A percentile compares a stretch with the other conserved stretches of the same genome.
phyloP scores from a whole-genome alignment of 2,888 invertebrate genomes.

The Desoria tigrina region DNA sequence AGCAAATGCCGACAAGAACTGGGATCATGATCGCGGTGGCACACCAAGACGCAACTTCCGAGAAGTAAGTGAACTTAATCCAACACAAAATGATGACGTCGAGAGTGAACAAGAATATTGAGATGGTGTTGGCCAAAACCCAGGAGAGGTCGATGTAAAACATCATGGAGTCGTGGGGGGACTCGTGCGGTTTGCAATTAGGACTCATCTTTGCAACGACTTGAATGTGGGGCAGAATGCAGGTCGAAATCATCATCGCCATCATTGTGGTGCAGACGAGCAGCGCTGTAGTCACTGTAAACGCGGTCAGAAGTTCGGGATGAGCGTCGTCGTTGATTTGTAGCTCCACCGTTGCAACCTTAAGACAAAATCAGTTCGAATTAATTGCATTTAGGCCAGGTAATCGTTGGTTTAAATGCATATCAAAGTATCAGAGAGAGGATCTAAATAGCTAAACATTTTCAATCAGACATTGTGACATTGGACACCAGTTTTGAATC shows the following conservation, averaged over 20 bases:
- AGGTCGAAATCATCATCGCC: conserved; percentile 52
- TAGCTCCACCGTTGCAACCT: conserved; percentile 52
- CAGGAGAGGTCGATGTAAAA: conserved; percentile 50
- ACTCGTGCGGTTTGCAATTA: conserved; percentile 35
- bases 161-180: conserved; percentile 50
- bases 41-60: conserved; percentile 34
- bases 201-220: conserved; percentile 44
- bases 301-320: conserved; percentile 47
- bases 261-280: conserved; percentile 45
- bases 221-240: conserved; percentile 50
- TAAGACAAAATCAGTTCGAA: background rate
- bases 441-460: too few relatives aligned
- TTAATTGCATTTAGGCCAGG: conserved; percentile 1
- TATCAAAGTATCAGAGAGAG: too few relatives aligned
- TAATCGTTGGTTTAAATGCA: too few relatives aligned
- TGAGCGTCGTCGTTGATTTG: conserved; percentile 53
- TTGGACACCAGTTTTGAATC: too few relatives aligned
- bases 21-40: conserved; percentile 45
- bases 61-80: conserved; percentile 52
- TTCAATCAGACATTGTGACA: too few relatives aligned
- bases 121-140: conserved; percentile 48
- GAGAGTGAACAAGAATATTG: conserved; percentile 50
- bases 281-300: conserved; percentile 45
- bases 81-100: conserved; percentile 51
- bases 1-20: conserved; percentile 42